phyloP scores from a whole-genome alignment of 2,113 vertebrate genomes.

The Patagioenas fasciata region DNA sequence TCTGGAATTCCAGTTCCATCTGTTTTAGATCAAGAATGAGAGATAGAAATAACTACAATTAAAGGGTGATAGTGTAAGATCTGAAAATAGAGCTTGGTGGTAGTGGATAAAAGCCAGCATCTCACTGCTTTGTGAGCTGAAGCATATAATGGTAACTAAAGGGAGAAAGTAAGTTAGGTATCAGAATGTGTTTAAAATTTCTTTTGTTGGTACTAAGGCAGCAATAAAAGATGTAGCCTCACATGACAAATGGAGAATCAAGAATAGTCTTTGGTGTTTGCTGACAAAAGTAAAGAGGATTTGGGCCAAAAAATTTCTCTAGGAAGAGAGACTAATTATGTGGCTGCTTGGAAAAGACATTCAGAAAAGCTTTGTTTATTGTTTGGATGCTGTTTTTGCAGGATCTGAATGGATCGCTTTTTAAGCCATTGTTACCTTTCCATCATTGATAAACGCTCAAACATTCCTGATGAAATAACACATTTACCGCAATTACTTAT shows the following conservation, averaged over 20 bases:
- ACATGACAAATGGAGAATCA: neutral
- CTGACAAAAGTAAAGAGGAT: neutral
- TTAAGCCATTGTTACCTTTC: neutral
- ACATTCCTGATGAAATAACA: neutral
- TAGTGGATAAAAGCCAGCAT: neutral
- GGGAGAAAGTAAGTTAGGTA: neutral
- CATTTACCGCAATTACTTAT: neutral
- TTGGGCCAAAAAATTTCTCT: neutral
- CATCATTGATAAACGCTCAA: neutral
- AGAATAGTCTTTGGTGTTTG: neutral
- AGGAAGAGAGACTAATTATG: neutral
- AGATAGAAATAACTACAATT: conserved; percentile 13
- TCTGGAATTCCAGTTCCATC: conserved; percentile 44
- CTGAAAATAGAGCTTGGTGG: neutral
- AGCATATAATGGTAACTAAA: neutral
- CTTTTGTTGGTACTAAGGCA: neutral
- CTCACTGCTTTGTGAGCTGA: neutral
- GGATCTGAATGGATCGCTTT: neutral
- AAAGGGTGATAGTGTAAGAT: neutral
- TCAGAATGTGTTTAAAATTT: neutral
- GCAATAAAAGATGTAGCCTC: neutral
- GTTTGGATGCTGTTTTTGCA: neutral
- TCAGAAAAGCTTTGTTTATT: neutral
- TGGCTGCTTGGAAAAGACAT: neutral
- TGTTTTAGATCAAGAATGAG: conserved; percentile 31